A percentile compares a stretch with the other conserved stretches of the same genome.
phyloP scores from a whole-genome alignment of 2,113 vertebrate species.

The Dasyornis broadbenti region DNA sequence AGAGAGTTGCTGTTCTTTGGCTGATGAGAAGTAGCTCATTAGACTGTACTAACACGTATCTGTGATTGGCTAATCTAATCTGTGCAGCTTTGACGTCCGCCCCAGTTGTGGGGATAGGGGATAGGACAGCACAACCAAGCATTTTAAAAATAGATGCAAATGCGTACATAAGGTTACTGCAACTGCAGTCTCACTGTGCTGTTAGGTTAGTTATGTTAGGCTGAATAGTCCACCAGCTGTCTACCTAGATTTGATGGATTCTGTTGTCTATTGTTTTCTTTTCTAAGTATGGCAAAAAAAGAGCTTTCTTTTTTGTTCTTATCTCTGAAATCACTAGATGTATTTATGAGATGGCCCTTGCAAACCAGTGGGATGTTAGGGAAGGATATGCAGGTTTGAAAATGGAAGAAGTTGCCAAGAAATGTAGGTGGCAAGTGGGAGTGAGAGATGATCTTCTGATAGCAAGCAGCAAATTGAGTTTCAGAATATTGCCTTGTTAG shows the following conservation, averaged over 20 bases:
- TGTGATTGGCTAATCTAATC: neutral
- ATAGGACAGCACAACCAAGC: neutral
- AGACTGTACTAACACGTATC: neutral
- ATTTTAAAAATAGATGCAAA: neutral
- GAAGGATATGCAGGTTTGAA: neutral
- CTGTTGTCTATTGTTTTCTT: neutral
- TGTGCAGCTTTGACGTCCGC: neutral
- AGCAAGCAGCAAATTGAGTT: neutral
- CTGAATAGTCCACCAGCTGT: neutral
- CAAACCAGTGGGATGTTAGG: neutral
- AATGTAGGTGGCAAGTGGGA: neutral
- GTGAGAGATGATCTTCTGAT: neutral
- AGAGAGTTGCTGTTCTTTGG: neutral
- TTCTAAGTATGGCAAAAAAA: neutral
- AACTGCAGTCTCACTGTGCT: neutral
- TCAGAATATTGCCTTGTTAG: neutral
- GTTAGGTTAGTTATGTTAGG: neutral
- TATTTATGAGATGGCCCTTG: neutral
- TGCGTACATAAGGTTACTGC: rapidly evolving
- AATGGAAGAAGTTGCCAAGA: neutral
- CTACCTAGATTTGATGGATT: rapidly evolving
- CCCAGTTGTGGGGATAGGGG: neutral
- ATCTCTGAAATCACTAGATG: neutral
- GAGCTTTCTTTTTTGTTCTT: neutral
- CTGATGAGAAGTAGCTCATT: neutral